phyloP scores from a whole-genome alignment of 2,113 vertebrate species.

The Elaphurus davidianus region DNA sequence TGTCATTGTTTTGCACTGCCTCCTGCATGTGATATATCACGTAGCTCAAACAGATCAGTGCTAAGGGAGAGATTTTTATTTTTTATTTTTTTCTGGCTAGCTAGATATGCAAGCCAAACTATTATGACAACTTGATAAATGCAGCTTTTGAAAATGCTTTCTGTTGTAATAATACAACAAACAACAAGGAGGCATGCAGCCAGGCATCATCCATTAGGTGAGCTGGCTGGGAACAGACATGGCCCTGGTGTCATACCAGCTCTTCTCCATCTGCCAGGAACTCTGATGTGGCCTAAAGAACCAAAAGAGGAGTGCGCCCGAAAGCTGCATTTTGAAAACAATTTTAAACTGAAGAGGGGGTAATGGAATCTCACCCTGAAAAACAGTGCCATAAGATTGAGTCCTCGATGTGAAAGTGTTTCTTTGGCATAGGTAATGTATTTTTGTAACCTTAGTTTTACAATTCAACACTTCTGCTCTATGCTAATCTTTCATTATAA shows the following conservation, averaged over 20 bases:
- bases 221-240: slow-evolving; percentile 55
- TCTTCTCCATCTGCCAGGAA: not conserved
- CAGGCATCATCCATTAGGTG: slow-evolving; percentile 51
- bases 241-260: not conserved
- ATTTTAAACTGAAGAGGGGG: slow-evolving; percentile 12
- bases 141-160: slow-evolving; percentile 68
- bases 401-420: slow-evolving; percentile 39
- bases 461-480: slow-evolving; percentile 61
- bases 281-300: not conserved
- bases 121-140: slow-evolving; percentile 60
- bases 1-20: not conserved
- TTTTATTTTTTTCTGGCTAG: slow-evolving; percentile 27
- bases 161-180: slow-evolving; percentile 65
- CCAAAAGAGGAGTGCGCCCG: not conserved
- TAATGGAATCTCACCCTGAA: not conserved
- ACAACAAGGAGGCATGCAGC: slow-evolving; percentile 54
- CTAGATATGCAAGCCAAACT: slow-evolving; percentile 59
- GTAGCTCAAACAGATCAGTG: not conserved
- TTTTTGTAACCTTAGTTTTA: slow-evolving; percentile 63
- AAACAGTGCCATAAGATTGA: not conserved
- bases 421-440: slow-evolving; percentile 45
- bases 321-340: not conserved
- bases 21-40: not conserved
- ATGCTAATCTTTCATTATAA: slow-evolving; percentile 42
- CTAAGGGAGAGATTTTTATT: slow-evolving; percentile 29